Conservation (phyloP, 1,140 invertebrate species). For the Anoplophora glabripennis region DNA sequence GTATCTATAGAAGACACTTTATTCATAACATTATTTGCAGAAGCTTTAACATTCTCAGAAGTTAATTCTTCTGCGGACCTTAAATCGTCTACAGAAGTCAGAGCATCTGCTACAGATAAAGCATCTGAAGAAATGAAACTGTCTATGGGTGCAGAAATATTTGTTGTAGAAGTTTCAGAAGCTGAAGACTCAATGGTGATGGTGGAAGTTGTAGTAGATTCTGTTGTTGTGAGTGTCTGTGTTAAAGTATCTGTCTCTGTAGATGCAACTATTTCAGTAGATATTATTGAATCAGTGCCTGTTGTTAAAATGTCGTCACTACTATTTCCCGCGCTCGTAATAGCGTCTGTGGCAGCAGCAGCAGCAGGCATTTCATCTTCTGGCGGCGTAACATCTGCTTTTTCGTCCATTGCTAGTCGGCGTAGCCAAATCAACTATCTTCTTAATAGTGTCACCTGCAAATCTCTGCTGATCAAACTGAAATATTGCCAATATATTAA, state of each 20-base stretch:
- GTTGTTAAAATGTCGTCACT: not conserved
- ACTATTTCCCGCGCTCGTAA: conserved; percentile 3
- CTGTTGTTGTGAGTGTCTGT: not conserved
- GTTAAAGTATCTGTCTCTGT: not conserved
- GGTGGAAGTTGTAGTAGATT: not conserved
- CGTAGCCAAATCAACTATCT: no score
- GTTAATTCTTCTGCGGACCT: conserved; percentile 15
- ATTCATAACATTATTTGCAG: not conserved
- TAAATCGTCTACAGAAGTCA: conserved; percentile 22
- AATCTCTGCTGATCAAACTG: not conserved
- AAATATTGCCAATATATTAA: not conserved
- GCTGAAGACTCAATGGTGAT: no score
- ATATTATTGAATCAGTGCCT: not conserved
- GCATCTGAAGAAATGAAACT: not conserved
- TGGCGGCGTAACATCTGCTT: not conserved
- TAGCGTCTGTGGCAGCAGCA: not conserved
- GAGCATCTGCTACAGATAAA: conserved; percentile 3
- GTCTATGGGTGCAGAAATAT: conserved; percentile 1
- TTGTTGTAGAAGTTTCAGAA: no score
- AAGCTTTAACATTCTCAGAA: not conserved
- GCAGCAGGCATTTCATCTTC: not conserved
- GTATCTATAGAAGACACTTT: conserved; percentile 19
- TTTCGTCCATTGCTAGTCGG: conserved; percentile 1
- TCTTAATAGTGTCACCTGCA: no score
- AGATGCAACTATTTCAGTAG: not conserved